Evolutionary conservation across 1,140 invertebrate genomes (phyloP), one percentile per base, ranked within the genome.

Genomic region (Drosophila malerkotliana): DNA sequence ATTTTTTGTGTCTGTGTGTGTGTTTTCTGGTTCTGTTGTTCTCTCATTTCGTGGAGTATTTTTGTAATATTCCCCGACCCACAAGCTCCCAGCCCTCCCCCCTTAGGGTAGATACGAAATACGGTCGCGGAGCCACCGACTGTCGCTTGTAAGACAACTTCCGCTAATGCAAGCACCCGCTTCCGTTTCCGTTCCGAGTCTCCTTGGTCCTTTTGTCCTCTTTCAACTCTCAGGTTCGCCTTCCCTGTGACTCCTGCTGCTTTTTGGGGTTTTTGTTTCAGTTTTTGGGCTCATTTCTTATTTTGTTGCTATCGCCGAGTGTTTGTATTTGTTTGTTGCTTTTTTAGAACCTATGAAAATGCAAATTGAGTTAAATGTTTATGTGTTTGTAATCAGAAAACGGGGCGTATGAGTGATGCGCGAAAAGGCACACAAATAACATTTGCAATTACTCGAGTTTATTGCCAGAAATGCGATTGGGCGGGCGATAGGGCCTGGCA

Each of bases 301-400:
- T 63, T 71, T 73, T 6, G 9, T 37, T 41, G 37, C 37, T 41
- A 41, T 41, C 37, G 7, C 51, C 8, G n/a, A 21, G 26, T 63
- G 55, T 41, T 47, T 58, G 26, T 61, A 45, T 55, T 55, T 72
- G 61, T 56, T 75, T 61, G 56, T 41, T 71, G 73, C 67, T 57
- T 58, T 58, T 77, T 78, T 72, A 61, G 60, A 79, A 72, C 51
- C 77, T 68, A 80, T 77, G 77, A 76, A 76, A 80, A 80, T 80
- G 78, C 57, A 81, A 81, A 81, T 81, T 81, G 60, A 73, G 67
- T 81, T 81, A 81, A 80, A 76, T 80, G 73, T 72, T 77, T 77
- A 73, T 72, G 79, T 62, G 61, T 77, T 81, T 62, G 67, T 72
- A 80, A 80, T 80, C 72, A 80, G 59, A 48, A 26, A 34, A 21